phyloP scores from a whole-genome alignment of 2,113 vertebrate species.

The Callorhinus ursinus region DNA sequence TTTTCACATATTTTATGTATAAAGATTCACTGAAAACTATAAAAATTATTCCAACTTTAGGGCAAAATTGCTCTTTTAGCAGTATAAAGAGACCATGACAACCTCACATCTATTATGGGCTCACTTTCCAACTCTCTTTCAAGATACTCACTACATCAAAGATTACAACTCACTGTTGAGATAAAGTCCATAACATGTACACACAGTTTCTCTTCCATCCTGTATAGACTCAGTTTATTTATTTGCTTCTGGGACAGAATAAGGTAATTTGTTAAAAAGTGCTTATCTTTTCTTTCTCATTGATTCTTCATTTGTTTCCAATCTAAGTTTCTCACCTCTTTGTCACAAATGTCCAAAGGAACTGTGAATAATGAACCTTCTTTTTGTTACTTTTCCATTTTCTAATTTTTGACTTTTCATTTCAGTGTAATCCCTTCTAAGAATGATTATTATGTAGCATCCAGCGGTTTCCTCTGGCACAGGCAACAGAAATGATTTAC shows the following conservation, averaged over 20 bases:
- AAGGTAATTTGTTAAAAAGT: neutral
- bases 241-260: neutral
- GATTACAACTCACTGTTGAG: neutral
- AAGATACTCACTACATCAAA: neutral
- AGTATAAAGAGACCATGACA: neutral
- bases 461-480: neutral
- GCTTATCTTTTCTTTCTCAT: neutral
- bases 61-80: slow-evolving; percentile 21
- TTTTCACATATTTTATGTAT: neutral
- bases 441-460: neutral
- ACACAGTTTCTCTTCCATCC: neutral
- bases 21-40: slow-evolving; percentile 17
- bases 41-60: slow-evolving; percentile 15
- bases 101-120: neutral
- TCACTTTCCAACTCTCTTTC: neutral
- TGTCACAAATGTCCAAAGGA: slow-evolving; percentile 11
- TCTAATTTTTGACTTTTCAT: neutral
- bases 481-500: neutral
- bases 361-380: neutral
- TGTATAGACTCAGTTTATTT: neutral
- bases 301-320: neutral
- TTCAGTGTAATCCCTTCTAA: neutral
- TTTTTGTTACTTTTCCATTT: neutral
- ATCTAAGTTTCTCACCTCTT: neutral
- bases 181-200: neutral